Evolutionary conservation across 2,888 invertebrate genomes (phyloP).

Genomic region (Euplexia lucipara): DNA sequence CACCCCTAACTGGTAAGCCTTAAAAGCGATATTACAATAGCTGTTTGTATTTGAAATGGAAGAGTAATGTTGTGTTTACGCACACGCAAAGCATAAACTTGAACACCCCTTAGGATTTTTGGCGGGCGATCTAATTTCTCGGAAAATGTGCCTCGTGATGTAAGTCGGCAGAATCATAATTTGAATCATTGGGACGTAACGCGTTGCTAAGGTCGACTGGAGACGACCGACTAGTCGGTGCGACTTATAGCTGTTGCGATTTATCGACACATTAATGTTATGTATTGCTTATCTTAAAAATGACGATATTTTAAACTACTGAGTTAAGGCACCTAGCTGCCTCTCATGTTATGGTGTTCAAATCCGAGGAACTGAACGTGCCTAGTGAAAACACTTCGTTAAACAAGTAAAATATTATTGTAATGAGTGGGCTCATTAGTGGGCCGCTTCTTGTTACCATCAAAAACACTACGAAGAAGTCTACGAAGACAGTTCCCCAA

Average conservation of each 20-base stretch:
- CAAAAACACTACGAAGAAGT: too few relatives aligned
- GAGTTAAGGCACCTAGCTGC: too few relatives aligned
- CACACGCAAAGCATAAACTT: constrained; percentile 71
- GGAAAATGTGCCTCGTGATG: constrained; percentile 86
- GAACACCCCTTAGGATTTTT: constrained; percentile 74
- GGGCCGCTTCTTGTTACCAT: too few relatives aligned
- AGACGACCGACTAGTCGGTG: constrained; percentile 30
- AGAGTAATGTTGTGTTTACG: constrained; percentile 60
- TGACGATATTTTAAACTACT: too few relatives aligned
- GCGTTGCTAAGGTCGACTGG: constrained; percentile 60
- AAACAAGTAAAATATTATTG: too few relatives aligned
- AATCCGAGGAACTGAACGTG: too few relatives aligned
- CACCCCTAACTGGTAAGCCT: not conserved
- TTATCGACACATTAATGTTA: not conserved
- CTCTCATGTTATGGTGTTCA: too few relatives aligned
- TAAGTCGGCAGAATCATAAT: constrained; percentile 82
- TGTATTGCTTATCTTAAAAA: too few relatives aligned
- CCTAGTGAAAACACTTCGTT: too few relatives aligned
- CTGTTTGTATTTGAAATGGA: not conserved
- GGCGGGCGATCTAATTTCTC: constrained; percentile 80
- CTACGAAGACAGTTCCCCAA: too few relatives aligned
- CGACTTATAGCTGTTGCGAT: constrained; percentile 21
- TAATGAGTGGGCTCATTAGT: too few relatives aligned
- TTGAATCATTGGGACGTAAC: constrained; percentile 79
- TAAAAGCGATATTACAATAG: constrained; percentile 37